A percentile compares a stretch with the other conserved stretches of the same genome.
These are phyloP conservation scores for Caenorhabditis afra DNA, from an alignment of 2,888 invertebrate species.

Conservation along the genomic window DNA sequence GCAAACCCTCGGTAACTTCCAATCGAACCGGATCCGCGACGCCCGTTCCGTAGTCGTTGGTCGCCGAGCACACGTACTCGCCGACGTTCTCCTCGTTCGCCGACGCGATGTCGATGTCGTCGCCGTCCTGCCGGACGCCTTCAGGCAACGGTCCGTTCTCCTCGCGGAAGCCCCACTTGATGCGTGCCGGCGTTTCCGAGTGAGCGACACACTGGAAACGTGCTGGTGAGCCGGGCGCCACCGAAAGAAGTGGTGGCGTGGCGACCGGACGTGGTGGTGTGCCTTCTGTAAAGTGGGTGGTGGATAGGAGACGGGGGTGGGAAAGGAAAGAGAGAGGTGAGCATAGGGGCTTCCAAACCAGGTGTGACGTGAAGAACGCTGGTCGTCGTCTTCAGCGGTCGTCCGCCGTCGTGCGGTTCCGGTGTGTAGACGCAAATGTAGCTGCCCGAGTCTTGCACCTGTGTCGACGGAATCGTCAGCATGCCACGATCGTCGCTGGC, in stretches of 20 bases:
- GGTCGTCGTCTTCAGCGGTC: conserved; percentile 45
- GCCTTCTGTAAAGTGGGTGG: conserved; percentile 3
- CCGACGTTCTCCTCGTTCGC: conserved; percentile 73
- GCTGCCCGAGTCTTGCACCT: conserved; percentile 65
- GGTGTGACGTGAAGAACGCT: conserved; percentile 62
- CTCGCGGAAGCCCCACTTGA: conserved; percentile 73
- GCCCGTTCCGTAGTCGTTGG: conserved; percentile 75
- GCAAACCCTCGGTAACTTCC: conserved; percentile 75
- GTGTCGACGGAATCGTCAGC: conserved; percentile 65
- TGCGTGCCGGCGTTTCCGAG: conserved; percentile 73
- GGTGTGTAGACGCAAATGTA: conserved; percentile 68
- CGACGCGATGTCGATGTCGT: conserved; percentile 73
- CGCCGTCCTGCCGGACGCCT: conserved; percentile 72
- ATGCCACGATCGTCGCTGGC: conserved; percentile 69
- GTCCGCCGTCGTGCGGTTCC: conserved; percentile 9
- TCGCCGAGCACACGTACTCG: conserved; percentile 77
- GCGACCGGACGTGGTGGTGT: conserved; percentile 77
- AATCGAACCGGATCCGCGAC: conserved; percentile 74
- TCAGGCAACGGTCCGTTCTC: conserved; percentile 71
- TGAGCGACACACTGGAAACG: conserved; percentile 78
- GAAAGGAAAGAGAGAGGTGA: conserved; percentile 8
- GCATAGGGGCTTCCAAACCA: too few relatives aligned
- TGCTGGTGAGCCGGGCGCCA: conserved; percentile 74
- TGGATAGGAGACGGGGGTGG: conserved; percentile 7
- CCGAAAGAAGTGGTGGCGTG: conserved; percentile 74